Evolutionary conservation across 2,113 vertebrate species (phyloP), one percentile per base, ranked within the genome.

Genomic region (Eurypyga helias): DNA sequence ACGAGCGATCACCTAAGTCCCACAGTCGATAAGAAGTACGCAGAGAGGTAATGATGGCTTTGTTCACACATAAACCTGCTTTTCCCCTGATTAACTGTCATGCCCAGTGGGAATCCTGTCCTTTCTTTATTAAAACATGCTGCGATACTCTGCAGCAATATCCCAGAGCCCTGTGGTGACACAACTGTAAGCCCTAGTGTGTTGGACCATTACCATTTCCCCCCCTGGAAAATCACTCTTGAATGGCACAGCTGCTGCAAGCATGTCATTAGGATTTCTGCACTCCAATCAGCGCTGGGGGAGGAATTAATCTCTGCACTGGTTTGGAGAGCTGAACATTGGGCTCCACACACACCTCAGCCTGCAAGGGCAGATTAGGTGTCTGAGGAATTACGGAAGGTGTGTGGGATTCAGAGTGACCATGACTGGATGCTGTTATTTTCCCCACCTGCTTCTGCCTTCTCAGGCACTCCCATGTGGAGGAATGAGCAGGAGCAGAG

Each of bases 181-280:
- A 96, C 95, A 95, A 96, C 86, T 21, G 1, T 93, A 95, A 94
- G 85, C 93, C 85, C 82, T 64, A 72, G 96, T 86, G 80, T 89
- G 95, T 90, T 95, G 95, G 81, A 90, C 95, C 90, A 95, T 95
- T 97, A 96, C 90, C 83, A 94, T 95, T 90, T 92, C 86, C 93
- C 96, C 96, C 96, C 93, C 93, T 94, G 93, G 94, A 96, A 97
- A 97, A 97, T 96, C 88, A 91, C 73, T 95, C 92, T 12, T 77
- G 93, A 96, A 96, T 91, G 95, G 94, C 94, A 92, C 92, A 96
- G 97, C 95, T 96, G 96, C 94, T 97, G 73, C 91, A 96, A 97
- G 90, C 89, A 65, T 93, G 93, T 95, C 94, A 95, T 97, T 97
- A 97, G 91, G 91, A 90, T 92, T 96, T 91, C 94, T 95, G 94